phyloP scores from a whole-genome alignment of 2,797 vertebrate species.

The Xyrichtys novacula region DNA sequence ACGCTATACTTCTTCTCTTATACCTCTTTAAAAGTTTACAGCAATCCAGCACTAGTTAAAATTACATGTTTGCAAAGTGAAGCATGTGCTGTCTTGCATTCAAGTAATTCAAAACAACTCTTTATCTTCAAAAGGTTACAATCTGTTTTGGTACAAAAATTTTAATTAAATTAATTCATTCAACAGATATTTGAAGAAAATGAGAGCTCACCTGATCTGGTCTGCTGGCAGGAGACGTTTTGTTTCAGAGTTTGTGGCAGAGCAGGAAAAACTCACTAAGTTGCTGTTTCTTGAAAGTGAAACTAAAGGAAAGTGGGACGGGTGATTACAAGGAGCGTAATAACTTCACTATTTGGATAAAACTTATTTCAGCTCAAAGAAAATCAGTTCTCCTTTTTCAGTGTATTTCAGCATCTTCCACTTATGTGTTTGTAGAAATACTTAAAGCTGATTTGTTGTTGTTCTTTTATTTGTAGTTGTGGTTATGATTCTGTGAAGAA shows the following conservation, averaged over 20 bases:
- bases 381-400: not conserved
- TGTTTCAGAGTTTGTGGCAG: not conserved
- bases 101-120: too few relatives aligned
- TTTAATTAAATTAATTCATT: too few relatives aligned
- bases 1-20: too few relatives aligned
- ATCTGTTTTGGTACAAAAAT: too few relatives aligned
- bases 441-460: not conserved
- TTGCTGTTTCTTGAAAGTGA: not conserved
- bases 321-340: not conserved
- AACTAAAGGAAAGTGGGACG: not conserved
- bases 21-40: too few relatives aligned
- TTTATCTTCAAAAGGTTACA: too few relatives aligned
- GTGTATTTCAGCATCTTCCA: not conserved
- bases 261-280: not conserved
- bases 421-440: not conserved
- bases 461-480: too few relatives aligned
- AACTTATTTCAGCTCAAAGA: not conserved
- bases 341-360: not conserved
- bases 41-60: too few relatives aligned
- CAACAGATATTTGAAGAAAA: too few relatives aligned
- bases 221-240: not conserved
- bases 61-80: too few relatives aligned
- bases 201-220: not conserved
- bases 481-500: too few relatives aligned
- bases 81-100: too few relatives aligned